Evolutionary conservation across 2,888 invertebrate genomes (phyloP), one percentile per base, ranked within the genome.

Genomic region (Chymomyza fuscimana): DNA sequence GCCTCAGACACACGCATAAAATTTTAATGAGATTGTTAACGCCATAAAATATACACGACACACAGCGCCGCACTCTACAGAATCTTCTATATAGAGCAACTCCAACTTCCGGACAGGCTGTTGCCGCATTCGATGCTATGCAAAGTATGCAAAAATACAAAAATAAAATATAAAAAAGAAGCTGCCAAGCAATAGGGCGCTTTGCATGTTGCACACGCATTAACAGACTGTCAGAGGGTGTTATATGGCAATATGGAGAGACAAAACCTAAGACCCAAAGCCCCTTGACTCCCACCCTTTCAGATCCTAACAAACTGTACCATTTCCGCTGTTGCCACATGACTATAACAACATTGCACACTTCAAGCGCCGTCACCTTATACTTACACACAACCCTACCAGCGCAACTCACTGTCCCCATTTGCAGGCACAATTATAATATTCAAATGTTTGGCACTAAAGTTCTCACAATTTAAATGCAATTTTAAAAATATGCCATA

Each of bases 21-120:
- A 88, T 88, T 85, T 85, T 85, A 85, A 85, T 85, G 88, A 85
- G 88, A 85, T 85, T 85, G 85, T 85, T 85, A 85, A 81, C 82
- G 88, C 80, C 82, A 83, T 80, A 84, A 85, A 86, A 82, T 85
- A 79, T 86, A 87, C 74, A 72, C 72, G 72, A 12, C 58, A 16
- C 15, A 16, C 2, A 22, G 36, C 16, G 15, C 22, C 63, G 5
- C 64, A 46, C 2, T n/a, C 16, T 63, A 56, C 54, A 63, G 54
- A 54, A 54, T 46, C 40, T 46, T 32, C 46, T 66, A 73, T 64
- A 69, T 66, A 70, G 69, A 68, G 73, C 67, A 19, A 52, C 56
- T 9, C 25, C 54, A 19, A n/a, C 16, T 36, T 25, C 63, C 60
- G n/a, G 32, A 54, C 54, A 32, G 61, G 15, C 58, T 19, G 9